Evolutionary conservation across 2,888 invertebrate genomes (phyloP).

Genomic region (Odontomyia ornata): DNA sequence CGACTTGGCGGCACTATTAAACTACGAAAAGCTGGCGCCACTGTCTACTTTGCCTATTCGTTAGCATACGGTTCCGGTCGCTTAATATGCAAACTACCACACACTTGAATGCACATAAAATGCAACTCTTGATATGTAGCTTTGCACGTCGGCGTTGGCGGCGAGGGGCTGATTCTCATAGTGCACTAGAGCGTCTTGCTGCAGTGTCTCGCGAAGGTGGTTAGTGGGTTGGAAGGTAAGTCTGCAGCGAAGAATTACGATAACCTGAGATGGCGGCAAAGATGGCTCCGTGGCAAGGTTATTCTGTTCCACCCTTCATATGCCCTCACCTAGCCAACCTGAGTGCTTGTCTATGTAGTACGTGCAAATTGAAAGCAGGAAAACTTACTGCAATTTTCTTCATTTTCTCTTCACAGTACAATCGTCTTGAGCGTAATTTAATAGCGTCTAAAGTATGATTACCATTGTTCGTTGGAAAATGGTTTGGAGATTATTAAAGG

Average conservation of each 20-base stretch:
- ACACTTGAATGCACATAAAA: slow-evolving; percentile 40
- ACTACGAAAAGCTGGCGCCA: slow-evolving; percentile 33
- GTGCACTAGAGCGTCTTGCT: neutral
- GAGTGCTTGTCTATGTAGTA: neutral
- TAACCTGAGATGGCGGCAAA: slow-evolving; percentile 1
- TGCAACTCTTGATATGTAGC: neutral
- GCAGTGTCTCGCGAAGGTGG: neutral
- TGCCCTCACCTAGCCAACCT: neutral
- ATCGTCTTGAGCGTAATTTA: slow-evolving; percentile 4
- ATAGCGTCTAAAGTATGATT: neutral
- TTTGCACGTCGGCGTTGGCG: neutral
- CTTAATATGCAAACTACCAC: slow-evolving; percentile 33
- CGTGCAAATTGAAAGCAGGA: neutral
- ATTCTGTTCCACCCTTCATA: neutral
- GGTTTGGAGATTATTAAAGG: too few relatives aligned
- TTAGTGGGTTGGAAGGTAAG: neutral
- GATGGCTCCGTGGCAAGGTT: neutral
- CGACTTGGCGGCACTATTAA: slow-evolving; percentile 25
- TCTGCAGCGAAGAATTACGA: neutral
- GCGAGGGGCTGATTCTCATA: neutral
- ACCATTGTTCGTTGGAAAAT: too few relatives aligned
- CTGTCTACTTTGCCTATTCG: slow-evolving; percentile 13
- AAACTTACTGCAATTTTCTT: slow-evolving; percentile 2
- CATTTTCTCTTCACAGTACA: neutral
- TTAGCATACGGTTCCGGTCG: slow-evolving; percentile 36